A percentile compares a stretch with the other conserved stretches of the same genome.
phyloP scores from a whole-genome alignment of 2,888 invertebrate genomes.

The Schrankia costaestrigalis region DNA sequence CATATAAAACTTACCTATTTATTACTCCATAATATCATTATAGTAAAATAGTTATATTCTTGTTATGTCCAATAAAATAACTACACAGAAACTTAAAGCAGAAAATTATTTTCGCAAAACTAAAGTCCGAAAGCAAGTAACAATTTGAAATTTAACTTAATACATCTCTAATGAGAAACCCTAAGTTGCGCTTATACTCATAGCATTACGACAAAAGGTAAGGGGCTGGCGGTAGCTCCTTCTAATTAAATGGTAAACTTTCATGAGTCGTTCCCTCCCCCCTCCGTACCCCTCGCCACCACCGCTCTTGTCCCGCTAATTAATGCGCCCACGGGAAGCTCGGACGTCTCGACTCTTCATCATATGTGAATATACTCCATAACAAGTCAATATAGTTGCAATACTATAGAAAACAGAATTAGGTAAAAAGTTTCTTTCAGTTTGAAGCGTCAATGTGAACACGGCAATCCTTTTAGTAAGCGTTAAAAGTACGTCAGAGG shows the following conservation, averaged over 20 bases:
- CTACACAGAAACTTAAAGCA: too few relatives aligned
- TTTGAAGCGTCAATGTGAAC: slow-evolving; percentile 65
- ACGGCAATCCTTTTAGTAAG: slow-evolving; percentile 77
- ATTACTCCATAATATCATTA: too few relatives aligned
- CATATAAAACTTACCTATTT: too few relatives aligned
- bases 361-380: slow-evolving; percentile 25
- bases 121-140: slow-evolving; percentile 26
- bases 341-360: slow-evolving; percentile 50
- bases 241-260: slow-evolving; percentile 81
- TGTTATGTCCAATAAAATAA: too few relatives aligned
- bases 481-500: slow-evolving; percentile 63
- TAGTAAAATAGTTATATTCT: too few relatives aligned
- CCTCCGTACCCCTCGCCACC: slow-evolving; percentile 32
- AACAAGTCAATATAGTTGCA: slow-evolving; percentile 1
- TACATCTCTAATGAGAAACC: slow-evolving; percentile 65
- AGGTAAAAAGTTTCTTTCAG: slow-evolving; percentile 39
- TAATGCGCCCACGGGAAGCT: slow-evolving; percentile 72
- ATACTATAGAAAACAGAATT: slow-evolving; percentile 14
- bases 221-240: slow-evolving; percentile 58
- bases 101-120: too few relatives aligned
- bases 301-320: slow-evolving; percentile 59
- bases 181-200: slow-evolving; percentile 66
- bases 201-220: slow-evolving; percentile 68
- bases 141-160: slow-evolving; percentile 51
- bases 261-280: slow-evolving; percentile 65